Evolutionary conservation across 2,113 vertebrate species (phyloP).

Genomic region (Campylomormyrus tamandua): DNA sequence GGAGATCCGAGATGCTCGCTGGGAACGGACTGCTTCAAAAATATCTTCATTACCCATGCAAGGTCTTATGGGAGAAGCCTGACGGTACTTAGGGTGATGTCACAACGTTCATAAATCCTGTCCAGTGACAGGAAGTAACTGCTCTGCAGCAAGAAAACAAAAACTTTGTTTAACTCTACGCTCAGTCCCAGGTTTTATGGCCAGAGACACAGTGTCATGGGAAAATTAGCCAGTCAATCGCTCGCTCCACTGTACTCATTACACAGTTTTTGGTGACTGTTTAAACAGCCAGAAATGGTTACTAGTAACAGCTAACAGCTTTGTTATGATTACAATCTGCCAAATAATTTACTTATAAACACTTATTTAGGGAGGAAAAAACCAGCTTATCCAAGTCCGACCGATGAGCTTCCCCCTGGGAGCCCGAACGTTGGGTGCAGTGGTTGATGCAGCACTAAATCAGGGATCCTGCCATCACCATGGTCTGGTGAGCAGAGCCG

Average conservation of each 20-base stretch:
- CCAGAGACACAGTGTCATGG: background rate
- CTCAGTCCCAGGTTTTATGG: background rate
- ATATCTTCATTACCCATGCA: background rate
- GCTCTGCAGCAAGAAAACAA: background rate
- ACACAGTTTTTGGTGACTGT: background rate
- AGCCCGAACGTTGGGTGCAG: background rate
- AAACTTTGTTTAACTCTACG: background rate
- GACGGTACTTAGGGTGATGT: background rate
- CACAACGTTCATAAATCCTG: background rate
- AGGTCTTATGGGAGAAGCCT: constrained; percentile 3
- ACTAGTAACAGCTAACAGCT: background rate
- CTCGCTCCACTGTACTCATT: background rate
- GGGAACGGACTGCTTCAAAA: background rate
- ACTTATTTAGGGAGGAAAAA: background rate
- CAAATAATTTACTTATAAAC: background rate
- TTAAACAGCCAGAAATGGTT: background rate
- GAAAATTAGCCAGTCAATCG: background rate
- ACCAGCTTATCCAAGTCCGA: background rate
- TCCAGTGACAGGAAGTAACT: background rate
- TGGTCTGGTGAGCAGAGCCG: background rate
- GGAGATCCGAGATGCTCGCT: background rate
- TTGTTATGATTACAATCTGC: background rate
- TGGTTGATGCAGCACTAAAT: background rate
- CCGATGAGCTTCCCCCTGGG: background rate
- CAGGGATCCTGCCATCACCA: background rate